Percentiles rank a stretch among this genome's conserved stretches.
Conservation (phyloP, 2,888 invertebrate species). For the Cheilosia vulpina region DNA sequence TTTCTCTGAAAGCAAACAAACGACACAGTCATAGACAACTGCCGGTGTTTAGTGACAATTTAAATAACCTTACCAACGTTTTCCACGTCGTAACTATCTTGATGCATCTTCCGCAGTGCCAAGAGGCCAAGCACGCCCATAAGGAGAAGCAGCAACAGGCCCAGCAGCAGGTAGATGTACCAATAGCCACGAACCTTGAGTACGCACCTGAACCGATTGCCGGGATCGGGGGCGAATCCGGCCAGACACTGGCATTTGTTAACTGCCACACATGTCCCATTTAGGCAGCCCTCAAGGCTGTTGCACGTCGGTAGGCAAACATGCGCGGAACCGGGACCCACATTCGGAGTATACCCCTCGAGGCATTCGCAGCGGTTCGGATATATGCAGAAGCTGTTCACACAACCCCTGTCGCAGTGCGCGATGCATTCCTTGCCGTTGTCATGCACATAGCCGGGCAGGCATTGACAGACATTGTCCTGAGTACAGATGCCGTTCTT, state of each 20-base stretch:
- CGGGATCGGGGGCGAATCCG: slow-evolving; percentile 20
- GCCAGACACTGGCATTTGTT: slow-evolving; percentile 54
- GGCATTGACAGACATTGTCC: slow-evolving; percentile 81
- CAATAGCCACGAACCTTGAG: not conserved
- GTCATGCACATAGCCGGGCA: slow-evolving; percentile 78
- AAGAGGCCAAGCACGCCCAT: slow-evolving; percentile 5
- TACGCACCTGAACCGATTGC: slow-evolving; percentile 47
- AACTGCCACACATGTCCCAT: slow-evolving; percentile 62
- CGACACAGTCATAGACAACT: not conserved
- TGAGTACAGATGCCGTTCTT: slow-evolving; percentile 83
- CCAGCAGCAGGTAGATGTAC: slow-evolving; percentile 8
- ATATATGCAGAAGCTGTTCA: slow-evolving; percentile 80
- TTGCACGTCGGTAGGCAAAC: slow-evolving; percentile 46
- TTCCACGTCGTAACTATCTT: slow-evolving; percentile 48
- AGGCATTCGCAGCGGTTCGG: slow-evolving; percentile 84
- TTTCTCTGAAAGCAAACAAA: slow-evolving; percentile 16
- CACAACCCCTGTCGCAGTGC: slow-evolving; percentile 79
- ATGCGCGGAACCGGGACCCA: not conserved
- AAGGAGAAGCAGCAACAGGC: not conserved
- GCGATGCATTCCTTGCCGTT: slow-evolving; percentile 79
- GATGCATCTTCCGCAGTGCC: not conserved
- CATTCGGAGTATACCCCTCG: slow-evolving; percentile 80
- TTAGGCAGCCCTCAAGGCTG: slow-evolving; percentile 41
- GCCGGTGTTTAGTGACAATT: not conserved
- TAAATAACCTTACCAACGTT: slow-evolving; percentile 7